phyloP scores from a whole-genome alignment of 2,888 invertebrate species.

The Yponomeuta malinellus region DNA sequence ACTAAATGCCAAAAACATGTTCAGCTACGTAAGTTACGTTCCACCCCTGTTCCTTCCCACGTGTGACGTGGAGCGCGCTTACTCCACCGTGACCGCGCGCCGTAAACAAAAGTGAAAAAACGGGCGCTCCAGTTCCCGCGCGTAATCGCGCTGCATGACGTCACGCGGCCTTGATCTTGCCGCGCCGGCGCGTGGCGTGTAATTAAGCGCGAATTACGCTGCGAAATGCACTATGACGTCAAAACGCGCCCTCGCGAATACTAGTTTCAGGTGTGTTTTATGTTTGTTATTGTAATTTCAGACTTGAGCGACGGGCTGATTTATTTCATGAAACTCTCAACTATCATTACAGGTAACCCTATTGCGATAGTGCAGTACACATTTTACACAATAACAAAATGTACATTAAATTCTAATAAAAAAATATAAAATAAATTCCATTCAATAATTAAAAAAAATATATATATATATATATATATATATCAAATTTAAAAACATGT shows the following conservation, averaged over 20 bases:
- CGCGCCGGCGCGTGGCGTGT: not conserved
- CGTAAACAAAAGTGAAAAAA: conserved; percentile 52
- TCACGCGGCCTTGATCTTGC: not conserved
- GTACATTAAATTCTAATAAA: too few species aligned
- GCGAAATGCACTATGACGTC: not conserved
- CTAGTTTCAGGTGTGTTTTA: not conserved
- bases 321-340: too few species aligned
- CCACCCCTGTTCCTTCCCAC: too few species aligned
- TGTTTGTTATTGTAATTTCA: not conserved
- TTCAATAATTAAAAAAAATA: too few species aligned
- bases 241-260: not conserved
- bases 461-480: too few species aligned
- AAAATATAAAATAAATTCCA: too few species aligned
- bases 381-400: too few species aligned
- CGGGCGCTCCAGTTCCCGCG: conserved; percentile 60
- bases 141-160: conserved; percentile 21
- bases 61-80: not conserved
- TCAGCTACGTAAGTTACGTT: too few species aligned
- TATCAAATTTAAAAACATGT: too few species aligned
- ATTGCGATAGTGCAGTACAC: too few species aligned
- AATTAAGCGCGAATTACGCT: conserved; percentile 1
- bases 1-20: too few species aligned
- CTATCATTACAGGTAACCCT: too few species aligned
- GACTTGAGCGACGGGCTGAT: not conserved
- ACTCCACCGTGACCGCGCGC: not conserved